Percentiles rank a stretch among this genome's conserved stretches.
These are phyloP conservation scores for Drosophila ochracea DNA, from an alignment of 2,888 invertebrate genomes.

Conservation along the genomic window DNA sequence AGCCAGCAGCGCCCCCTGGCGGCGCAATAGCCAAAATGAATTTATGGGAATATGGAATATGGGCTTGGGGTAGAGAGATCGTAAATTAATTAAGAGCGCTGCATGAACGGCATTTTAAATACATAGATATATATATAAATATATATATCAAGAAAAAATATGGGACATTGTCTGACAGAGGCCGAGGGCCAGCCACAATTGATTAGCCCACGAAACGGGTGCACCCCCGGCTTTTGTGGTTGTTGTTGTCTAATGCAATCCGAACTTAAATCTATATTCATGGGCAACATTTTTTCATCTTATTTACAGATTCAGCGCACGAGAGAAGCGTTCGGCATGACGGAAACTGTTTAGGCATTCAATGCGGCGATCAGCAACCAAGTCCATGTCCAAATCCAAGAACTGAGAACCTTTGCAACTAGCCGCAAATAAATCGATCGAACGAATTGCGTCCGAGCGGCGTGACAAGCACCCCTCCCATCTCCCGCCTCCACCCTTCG, in stretches of 20 bases:
- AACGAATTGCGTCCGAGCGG: constrained; percentile 44
- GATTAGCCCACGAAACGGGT: constrained; percentile 57
- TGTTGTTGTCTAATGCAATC: constrained; percentile 55
- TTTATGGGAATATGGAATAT: constrained; percentile 53
- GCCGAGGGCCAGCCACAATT: constrained; percentile 43
- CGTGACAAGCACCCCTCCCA: constrained; percentile 42
- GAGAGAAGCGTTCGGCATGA: constrained; percentile 65
- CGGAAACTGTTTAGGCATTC: constrained; percentile 70
- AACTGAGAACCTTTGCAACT: constrained; percentile 62
- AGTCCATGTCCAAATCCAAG: constrained; percentile 43
- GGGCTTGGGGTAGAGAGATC: constrained; percentile 34
- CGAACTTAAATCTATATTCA: constrained; percentile 35
- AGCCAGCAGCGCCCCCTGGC: constrained; percentile 61
- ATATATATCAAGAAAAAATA: constrained; percentile 43
- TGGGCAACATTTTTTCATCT: constrained; percentile 39
- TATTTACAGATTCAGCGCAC: constrained; percentile 71
- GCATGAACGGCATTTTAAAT: constrained; percentile 54
- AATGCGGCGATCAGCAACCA: constrained; percentile 51
- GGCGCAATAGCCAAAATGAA: constrained; percentile 48
- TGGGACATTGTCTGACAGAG: constrained; percentile 31
- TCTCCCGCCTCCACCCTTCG: background rate
- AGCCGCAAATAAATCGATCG: constrained; percentile 65
- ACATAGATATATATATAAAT: background rate
- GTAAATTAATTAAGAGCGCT: constrained; percentile 70
- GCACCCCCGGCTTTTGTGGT: constrained; percentile 27